phyloP scores from a whole-genome alignment of 2,797 vertebrate genomes.

The Merluccius polli region DNA sequence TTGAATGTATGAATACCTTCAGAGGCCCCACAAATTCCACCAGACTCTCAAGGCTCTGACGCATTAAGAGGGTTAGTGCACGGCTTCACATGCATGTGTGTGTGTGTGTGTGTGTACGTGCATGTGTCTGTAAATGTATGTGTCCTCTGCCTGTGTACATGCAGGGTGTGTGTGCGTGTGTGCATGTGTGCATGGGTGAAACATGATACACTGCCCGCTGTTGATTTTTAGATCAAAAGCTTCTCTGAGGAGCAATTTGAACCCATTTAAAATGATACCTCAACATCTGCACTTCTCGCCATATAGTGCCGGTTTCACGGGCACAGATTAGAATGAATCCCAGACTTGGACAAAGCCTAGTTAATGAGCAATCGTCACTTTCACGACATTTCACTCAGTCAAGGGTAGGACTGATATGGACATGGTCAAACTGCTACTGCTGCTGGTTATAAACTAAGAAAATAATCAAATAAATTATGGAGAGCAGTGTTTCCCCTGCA shows the following conservation, averaged over 20 bases:
- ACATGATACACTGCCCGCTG: not conserved
- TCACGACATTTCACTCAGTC: not conserved
- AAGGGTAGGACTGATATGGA: not conserved
- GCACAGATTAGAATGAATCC: constrained; percentile 12
- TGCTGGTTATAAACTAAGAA: no score
- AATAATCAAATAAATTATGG: no score
- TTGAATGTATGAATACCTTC: constrained; percentile 57
- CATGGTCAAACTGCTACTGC: not conserved
- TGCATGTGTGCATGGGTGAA: constrained; percentile 7
- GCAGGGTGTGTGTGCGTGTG: constrained; percentile 12
- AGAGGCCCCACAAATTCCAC: constrained; percentile 45
- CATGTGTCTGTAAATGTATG: constrained; percentile 8
- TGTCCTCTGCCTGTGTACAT: constrained; percentile 3
- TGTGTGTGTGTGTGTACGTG: constrained; percentile 13
- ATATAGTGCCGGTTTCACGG: not conserved
- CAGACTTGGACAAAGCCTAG: constrained; percentile 10
- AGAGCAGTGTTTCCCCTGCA: no score
- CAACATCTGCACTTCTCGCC: not conserved
- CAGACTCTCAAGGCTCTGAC: constrained; percentile 46
- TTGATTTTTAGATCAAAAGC: not conserved
- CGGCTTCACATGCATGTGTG: not conserved
- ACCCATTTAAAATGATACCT: not conserved
- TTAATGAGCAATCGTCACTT: constrained; percentile 14
- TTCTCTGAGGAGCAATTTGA: constrained; percentile 9
- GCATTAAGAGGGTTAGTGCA: constrained; percentile 23